Evolutionary conservation across 1,140 invertebrate species (phyloP).

Genomic region (Frieseomelitta varia): DNA sequence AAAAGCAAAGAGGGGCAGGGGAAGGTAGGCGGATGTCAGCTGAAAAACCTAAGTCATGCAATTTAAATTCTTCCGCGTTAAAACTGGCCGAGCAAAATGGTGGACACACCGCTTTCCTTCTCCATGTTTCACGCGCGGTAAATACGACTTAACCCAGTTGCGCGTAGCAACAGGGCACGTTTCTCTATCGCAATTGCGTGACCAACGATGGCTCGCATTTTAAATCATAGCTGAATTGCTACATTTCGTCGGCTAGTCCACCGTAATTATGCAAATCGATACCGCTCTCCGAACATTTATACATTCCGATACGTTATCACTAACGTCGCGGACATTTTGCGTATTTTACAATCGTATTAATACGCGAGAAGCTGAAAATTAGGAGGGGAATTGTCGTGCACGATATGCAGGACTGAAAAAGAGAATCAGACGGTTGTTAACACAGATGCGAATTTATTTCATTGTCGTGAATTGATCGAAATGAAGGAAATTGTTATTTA

Average conservation of each 20-base stretch:
- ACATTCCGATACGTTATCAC: not conserved
- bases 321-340: not conserved
- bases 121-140: not conserved
- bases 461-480: no score
- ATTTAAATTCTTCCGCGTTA: not conserved
- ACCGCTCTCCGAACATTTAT: not conserved
- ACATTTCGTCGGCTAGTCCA: no score
- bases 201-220: not conserved
- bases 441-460: no score
- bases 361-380: no score
- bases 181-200: not conserved
- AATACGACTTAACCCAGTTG: conserved; percentile 28
- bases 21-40: not conserved
- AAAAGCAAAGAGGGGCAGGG: no score
- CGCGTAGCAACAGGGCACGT: not conserved
- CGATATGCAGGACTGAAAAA: no score
- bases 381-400: no score
- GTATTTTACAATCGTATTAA: not conserved
- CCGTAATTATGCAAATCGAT: not conserved
- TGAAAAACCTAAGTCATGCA: conserved; percentile 9
- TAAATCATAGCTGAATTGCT: conserved; percentile 15
- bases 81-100: no score
- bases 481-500: no score
- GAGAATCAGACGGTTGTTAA: no score
- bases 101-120: not conserved